These are phyloP conservation scores for Mormyrus proboscirostris DNA, from an alignment of 2,797 vertebrate genomes.

Conservation along the genomic window DNA sequence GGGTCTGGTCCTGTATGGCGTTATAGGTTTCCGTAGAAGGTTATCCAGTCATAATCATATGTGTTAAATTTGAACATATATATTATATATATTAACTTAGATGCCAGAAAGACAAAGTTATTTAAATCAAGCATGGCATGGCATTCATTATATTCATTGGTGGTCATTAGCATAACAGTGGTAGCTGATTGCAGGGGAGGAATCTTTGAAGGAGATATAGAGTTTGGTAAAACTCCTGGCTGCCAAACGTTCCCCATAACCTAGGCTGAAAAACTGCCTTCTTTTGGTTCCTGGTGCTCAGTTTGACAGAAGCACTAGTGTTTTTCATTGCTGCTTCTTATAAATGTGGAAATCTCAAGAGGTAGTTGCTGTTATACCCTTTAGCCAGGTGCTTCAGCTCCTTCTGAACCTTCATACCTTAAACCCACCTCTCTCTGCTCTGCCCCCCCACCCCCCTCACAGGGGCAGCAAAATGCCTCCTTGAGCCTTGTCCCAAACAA, in stretches of 20 bases:
- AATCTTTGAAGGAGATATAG: background rate
- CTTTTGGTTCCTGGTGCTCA: background rate
- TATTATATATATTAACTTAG: background rate
- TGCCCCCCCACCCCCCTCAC: slow-evolving; percentile 36
- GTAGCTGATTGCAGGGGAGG: background rate
- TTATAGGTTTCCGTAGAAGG: background rate
- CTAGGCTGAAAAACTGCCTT: background rate
- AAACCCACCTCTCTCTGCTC: background rate
- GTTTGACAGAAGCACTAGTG: background rate
- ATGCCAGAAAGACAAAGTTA: background rate
- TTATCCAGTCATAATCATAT: background rate
- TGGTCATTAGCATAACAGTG: background rate
- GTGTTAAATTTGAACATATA: background rate
- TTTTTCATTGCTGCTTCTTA: background rate
- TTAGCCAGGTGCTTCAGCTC: background rate
- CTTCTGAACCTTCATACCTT: background rate
- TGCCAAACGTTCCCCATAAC: background rate
- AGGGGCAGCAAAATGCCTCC: slow-evolving; percentile 59
- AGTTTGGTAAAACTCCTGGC: background rate
- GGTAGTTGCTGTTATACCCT: background rate
- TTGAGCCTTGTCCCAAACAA: slow-evolving; percentile 52
- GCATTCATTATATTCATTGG: background rate
- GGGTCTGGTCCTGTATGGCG: background rate
- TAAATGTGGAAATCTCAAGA: background rate
- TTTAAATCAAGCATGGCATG: background rate